Evolutionary conservation across 1,140 invertebrate species (phyloP), one percentile per base, ranked within the genome.

Genomic region (Scylla paramamosain): DNA sequence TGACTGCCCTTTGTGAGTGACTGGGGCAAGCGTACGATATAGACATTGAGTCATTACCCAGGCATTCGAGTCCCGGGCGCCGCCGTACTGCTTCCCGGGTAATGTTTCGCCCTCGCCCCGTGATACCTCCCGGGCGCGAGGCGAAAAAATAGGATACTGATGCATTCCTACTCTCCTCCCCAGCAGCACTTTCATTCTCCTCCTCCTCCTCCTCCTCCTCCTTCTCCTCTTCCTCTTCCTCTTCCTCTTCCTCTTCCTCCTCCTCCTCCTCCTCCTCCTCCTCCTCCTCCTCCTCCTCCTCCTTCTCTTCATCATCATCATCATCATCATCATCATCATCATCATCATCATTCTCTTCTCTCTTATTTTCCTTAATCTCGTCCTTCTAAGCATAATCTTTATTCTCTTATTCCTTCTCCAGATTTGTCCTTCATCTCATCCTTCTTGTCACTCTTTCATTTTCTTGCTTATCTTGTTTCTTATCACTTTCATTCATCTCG

Each of bases 21-120:
- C 67, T 77, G 67, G 67, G 67, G 67, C 67, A 77, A 77, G 67
- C 67, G 67, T 77, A 77, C 67, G n/a, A 77, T 77, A 77, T 77
- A 77, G 67, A 77, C 67, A 25, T 77, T 77, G 67, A 77, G 12
- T 77, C 67, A 77, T n/a, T 77, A 25, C 67, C 1, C 67, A 7
- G 67, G 67, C 67, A 77, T 77, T 77, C 67, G 25, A 77, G 67
- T n/a, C 67, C 12, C 20, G 67, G 67, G 67, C 52, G 52, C 52
- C 52, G 52, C 52, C 52, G 52, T 59, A 12, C 52, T 77, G 67
- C 67, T 20, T 25, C 20, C 67, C 67, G 67, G 67, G 67, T 77
- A n/a, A 7, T 77, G 67, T 77, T 77, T 25, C 67, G 12, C n/a
- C 16, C 6, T 20, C 67, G 20, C 20, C 20, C 20, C n/a, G 67